These are phyloP conservation scores for Simalia tracyae DNA, from an alignment of 2,797 vertebrate species.

Conservation along the genomic window DNA sequence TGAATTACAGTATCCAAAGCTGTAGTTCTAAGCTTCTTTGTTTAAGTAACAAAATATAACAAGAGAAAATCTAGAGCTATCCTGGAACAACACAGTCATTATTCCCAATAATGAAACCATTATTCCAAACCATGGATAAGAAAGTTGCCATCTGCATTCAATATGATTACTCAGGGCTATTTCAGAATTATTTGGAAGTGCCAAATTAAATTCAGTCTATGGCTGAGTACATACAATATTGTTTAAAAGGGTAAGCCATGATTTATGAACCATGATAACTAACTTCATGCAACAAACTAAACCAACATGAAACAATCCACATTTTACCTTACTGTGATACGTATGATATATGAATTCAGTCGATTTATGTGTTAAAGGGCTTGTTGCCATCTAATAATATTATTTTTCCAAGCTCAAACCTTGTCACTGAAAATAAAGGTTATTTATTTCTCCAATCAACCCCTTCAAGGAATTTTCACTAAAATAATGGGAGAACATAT, in stretches of 20 bases:
- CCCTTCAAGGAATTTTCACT: conserved; percentile 3
- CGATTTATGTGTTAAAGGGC: not conserved
- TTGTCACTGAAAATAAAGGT: not conserved
- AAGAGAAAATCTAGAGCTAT: not conserved
- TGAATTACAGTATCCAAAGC: not conserved
- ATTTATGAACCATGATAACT: not conserved
- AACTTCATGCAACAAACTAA: not conserved
- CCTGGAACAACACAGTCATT: not conserved
- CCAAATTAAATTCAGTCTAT: not conserved
- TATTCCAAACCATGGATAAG: not conserved
- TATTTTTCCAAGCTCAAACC: not conserved
- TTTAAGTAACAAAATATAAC: not conserved
- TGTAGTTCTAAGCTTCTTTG: not conserved
- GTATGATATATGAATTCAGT: not conserved
- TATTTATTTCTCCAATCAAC: not conserved
- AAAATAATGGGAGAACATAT: not conserved
- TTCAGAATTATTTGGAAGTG: not conserved
- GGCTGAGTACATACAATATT: not conserved
- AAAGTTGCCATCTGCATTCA: not conserved
- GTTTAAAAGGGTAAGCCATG: not conserved
- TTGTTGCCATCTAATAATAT: not conserved
- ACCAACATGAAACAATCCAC: not conserved
- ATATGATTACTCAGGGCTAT: not conserved
- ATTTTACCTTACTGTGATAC: not conserved
- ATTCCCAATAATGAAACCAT: not conserved